Base-by-base conservation (phyloP, 1,140 invertebrate species). In the Drosophila santomea region DNA sequence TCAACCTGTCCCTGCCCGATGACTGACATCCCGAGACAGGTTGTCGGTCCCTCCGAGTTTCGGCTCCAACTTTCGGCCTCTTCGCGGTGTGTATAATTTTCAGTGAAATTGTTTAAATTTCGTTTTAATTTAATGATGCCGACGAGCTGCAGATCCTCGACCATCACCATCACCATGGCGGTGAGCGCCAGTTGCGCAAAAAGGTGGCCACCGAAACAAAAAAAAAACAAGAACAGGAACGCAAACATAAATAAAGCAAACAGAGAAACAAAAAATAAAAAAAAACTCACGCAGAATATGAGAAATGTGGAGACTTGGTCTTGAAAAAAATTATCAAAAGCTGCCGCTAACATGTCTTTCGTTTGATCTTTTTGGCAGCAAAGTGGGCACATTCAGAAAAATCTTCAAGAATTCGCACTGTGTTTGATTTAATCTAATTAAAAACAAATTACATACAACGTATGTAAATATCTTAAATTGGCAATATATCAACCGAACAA, bases 61-160 rank as follows among this genome's bases (percentile, higher is more conserved):
- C 43, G 54, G n/a, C 64, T 20, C 51, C 52, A 35, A 28, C 66
- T 59, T 52, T 63, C 74, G 45, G 55, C 78, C 69, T 61, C 73
- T 68, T 68, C 69, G 71, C 57, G 57, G 78, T 86, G 82, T 88
- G 83, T 88, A 88, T 88, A 89, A 88, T 88, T 86, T 86, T 88
- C 83, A 89, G 83, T 89, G 83, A 88, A 90, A 90, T 90, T 90
- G 88, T 90, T 90, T 90, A 90, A 90, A 90, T 90, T 90, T 90
- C 77, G 82, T 88, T 90, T 90, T 90, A 90, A 90, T 90, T 90
- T 90, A 90, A 90, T 90, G 88, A 90, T 86, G 82, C 67, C 80
- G 76, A 43, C 56, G 25, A 58, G 28, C 50, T 44, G 44, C 59
- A 51, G 61, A 57, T 72, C 68, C 50, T 71, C 51, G 47, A 25